Conservation (phyloP, 2,113 vertebrate species). For the Ovis canadensis region DNA sequence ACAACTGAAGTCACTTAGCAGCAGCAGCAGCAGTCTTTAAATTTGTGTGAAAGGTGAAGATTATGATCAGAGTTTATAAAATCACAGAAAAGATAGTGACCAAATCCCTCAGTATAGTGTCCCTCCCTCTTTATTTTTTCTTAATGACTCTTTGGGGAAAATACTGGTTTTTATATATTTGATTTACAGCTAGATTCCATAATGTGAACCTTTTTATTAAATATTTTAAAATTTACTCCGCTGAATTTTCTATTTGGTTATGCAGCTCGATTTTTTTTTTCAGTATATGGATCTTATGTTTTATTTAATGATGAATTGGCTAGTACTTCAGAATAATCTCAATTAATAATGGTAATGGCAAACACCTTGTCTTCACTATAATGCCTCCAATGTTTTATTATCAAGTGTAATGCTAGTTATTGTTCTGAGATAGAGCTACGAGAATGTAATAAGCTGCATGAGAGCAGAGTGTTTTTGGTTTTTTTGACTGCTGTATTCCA, state of each 20-base stretch:
- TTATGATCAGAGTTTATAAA: not conserved
- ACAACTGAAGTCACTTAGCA: too few species aligned
- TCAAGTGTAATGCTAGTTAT: not conserved
- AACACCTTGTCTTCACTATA: not conserved
- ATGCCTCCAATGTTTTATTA: not conserved
- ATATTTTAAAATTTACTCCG: not conserved
- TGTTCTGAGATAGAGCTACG: not conserved
- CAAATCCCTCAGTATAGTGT: not conserved
- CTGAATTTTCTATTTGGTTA: not conserved
- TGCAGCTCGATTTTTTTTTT: not conserved
- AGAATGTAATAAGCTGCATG: not conserved
- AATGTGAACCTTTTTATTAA: not conserved
- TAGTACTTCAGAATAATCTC: not conserved
- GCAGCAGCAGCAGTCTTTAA: not conserved
- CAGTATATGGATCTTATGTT: not conserved
- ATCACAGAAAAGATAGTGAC: not conserved
- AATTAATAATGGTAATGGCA: not conserved
- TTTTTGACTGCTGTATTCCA: not conserved
- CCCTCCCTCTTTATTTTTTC: not conserved
- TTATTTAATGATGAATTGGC: not conserved
- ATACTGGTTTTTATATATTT: not conserved
- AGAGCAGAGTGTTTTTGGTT: not conserved
- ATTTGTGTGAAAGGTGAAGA: not conserved
- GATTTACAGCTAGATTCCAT: not conserved
- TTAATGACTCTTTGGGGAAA: constrained; percentile 1